Evolutionary conservation across 2,888 invertebrate genomes (phyloP).

Genomic region (Campopleginae sp.): DNA sequence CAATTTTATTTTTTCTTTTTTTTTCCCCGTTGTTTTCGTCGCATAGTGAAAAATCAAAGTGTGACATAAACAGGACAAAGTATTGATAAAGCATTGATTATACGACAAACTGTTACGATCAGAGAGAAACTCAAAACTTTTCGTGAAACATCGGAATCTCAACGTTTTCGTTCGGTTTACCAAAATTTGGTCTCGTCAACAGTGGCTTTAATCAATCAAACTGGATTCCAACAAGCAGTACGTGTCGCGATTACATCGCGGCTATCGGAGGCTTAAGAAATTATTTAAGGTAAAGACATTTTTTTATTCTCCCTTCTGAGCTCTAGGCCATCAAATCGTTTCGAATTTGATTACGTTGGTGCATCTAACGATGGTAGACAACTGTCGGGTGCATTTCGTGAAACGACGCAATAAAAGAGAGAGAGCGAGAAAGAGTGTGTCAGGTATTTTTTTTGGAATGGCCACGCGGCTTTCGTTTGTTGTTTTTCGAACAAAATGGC

Average conservation of each 20-base stretch:
- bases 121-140: not conserved
- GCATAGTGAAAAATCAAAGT: slow-evolving; percentile 43
- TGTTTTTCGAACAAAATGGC: not conserved
- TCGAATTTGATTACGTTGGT: not conserved
- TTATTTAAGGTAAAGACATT: slow-evolving; percentile 82
- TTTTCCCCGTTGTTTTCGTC: not conserved
- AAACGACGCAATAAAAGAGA: not conserved
- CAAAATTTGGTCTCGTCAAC: slow-evolving; percentile 71
- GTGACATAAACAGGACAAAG: slow-evolving; percentile 7
- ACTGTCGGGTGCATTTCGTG: not conserved
- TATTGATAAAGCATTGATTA: not conserved
- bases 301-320: not conserved
- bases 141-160: slow-evolving; percentile 17
- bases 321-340: not conserved
- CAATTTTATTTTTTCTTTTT: not conserved
- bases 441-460: too few species aligned
- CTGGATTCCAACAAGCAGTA: slow-evolving; percentile 84
- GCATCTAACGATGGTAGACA: not conserved
- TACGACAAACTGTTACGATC: not conserved
- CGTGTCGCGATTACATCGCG: slow-evolving; percentile 84
- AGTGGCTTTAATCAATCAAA: slow-evolving; percentile 83
- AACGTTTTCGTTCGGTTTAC: slow-evolving; percentile 56
- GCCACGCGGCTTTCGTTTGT: not conserved
- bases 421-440: not conserved
- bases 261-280: slow-evolving; percentile 83